A percentile compares a stretch with the other conserved stretches of the same genome.
Evolutionary conservation across 2,113 vertebrate genomes (phyloP).

Genomic region (Vireo altiloquus): DNA sequence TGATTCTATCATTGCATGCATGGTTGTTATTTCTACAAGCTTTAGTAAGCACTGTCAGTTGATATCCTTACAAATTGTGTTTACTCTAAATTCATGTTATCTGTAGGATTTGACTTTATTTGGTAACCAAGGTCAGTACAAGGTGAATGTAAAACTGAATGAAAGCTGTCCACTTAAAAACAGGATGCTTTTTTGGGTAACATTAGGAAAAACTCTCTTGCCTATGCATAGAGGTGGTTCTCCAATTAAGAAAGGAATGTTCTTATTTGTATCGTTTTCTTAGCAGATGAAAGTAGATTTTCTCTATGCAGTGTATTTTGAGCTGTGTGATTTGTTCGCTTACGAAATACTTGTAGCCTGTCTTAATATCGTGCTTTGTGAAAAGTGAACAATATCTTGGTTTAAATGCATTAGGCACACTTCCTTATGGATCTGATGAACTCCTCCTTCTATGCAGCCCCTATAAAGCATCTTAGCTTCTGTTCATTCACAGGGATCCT

Average conservation of each 20-base stretch:
- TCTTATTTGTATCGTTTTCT: not conserved
- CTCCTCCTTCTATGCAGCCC: not conserved
- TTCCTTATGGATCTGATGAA: not conserved
- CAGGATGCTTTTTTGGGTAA: not conserved
- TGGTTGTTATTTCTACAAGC: not conserved
- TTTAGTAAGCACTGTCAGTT: not conserved
- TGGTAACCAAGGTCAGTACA: not conserved
- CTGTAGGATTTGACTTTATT: not conserved
- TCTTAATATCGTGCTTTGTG: not conserved
- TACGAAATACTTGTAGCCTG: not conserved
- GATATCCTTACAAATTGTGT: not conserved
- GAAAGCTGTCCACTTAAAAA: not conserved
- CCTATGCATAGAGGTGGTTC: not conserved
- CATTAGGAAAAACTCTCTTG: not conserved
- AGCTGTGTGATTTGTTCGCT: not conserved
- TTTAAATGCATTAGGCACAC: not conserved
- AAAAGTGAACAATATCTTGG: not conserved
- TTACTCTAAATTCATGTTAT: not conserved
- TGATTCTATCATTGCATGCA: not conserved
- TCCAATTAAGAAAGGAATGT: not conserved
- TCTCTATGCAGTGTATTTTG: not conserved
- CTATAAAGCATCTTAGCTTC: not conserved
- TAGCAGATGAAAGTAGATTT: not conserved
- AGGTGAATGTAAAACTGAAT: not conserved
- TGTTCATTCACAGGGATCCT: not conserved